phyloP scores from a whole-genome alignment of 2,797 vertebrate species.

The Tachyglossus aculeatus region DNA sequence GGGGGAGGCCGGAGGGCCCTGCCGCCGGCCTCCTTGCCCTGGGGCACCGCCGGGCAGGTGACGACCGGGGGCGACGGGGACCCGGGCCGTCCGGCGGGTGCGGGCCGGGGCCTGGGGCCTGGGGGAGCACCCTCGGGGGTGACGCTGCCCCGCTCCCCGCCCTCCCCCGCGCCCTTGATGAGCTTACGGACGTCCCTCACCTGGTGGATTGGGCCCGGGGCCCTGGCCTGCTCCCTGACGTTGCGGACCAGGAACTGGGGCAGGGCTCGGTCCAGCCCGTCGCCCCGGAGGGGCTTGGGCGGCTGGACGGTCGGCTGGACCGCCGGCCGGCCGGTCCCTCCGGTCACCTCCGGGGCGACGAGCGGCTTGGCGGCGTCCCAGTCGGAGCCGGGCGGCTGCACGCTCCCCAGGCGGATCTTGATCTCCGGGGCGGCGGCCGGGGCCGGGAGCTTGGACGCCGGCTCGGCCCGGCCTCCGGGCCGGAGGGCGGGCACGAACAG shows the following conservation, averaged over 20 bases:
- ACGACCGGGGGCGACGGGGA: conserved; percentile 88
- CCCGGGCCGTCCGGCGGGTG: conserved; percentile 57
- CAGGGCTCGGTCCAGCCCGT: conserved; percentile 82
- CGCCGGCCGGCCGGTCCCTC: conserved; percentile 64
- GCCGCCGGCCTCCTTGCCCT: conserved; percentile 67
- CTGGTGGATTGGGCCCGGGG: conserved; percentile 89
- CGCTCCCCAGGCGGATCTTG: conserved; percentile 87
- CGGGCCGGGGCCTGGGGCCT: conserved; percentile 75
- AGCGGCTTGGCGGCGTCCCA: conserved; percentile 91
- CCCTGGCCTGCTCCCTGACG: conserved; percentile 87
- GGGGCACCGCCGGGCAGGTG: conserved; percentile 90
- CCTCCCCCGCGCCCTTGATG: conserved; percentile 89
- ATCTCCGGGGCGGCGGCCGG: conserved; percentile 81
- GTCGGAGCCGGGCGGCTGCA: conserved; percentile 80
- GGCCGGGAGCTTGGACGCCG: conserved; percentile 57
- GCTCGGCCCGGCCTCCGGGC: conserved; percentile 71
- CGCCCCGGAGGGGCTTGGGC: conserved; percentile 75
- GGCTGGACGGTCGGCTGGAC: conserved; percentile 69
- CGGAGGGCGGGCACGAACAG: conserved; percentile 92
- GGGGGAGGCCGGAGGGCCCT: not conserved
- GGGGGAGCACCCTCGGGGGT: conserved; percentile 69
- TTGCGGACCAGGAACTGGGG: conserved; percentile 92
- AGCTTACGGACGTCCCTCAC: conserved; percentile 95
- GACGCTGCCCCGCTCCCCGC: conserved; percentile 75
- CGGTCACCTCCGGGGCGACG: conserved; percentile 86